These are phyloP conservation scores for Globicephala melas DNA, from an alignment of 2,113 vertebrate genomes.

Conservation along the genomic window DNA sequence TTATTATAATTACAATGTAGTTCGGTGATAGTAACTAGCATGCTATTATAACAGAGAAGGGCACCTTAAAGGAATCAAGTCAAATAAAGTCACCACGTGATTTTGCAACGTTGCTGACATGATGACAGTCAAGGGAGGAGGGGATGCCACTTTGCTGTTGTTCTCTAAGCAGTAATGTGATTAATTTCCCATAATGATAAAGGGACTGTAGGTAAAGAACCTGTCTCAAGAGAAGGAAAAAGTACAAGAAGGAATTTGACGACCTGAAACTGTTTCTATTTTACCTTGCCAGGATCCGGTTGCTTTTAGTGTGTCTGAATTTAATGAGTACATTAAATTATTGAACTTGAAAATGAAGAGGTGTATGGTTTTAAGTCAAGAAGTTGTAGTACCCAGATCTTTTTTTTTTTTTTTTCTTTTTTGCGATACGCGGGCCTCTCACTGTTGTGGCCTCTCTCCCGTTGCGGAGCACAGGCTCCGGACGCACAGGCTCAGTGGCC, in stretches of 20 bases:
- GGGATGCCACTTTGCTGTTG: conserved; percentile 62
- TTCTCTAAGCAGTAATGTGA: conserved; percentile 66
- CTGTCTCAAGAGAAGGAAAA: conserved; percentile 63
- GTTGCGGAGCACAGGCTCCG: too few relatives aligned
- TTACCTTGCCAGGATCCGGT: conserved; percentile 24
- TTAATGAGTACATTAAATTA: conserved; percentile 58
- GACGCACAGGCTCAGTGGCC: too few relatives aligned
- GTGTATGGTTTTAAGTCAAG: background rate
- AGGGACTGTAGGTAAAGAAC: conserved; percentile 67
- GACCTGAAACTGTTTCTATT: conserved; percentile 53
- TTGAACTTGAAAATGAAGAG: background rate
- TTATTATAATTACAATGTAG: conserved; percentile 74
- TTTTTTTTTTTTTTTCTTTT: background rate
- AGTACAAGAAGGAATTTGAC: conserved; percentile 54
- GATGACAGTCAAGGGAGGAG: conserved; percentile 67
- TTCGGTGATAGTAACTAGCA: conserved; percentile 55
- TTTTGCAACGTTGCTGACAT: conserved; percentile 53
- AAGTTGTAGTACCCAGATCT: background rate
- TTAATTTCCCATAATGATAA: conserved; percentile 73
- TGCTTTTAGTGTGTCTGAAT: conserved; percentile 11
- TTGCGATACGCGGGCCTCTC: too few relatives aligned
- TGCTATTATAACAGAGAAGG: conserved; percentile 66
- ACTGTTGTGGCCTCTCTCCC: too few relatives aligned
- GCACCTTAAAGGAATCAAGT: conserved; percentile 51
- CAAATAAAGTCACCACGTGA: conserved; percentile 67